Base-by-base conservation (phyloP, 2,888 invertebrate species). In the Idaea straminata region DNA sequence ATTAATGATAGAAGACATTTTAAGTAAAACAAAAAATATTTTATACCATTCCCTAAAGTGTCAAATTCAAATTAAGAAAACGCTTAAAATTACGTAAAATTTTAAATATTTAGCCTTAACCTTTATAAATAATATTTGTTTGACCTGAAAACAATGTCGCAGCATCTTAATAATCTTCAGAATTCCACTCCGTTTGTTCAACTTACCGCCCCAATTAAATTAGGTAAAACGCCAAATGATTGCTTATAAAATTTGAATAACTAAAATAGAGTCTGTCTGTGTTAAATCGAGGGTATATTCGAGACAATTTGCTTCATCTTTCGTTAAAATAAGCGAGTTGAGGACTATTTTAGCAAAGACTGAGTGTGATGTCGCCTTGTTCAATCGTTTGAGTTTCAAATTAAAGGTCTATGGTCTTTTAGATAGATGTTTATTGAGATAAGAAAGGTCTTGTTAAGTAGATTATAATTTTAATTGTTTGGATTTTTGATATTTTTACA, bases 61-160 rank as follows among this genome's bases (percentile, higher is more conserved):
- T 25, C 25, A 25, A 25, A 25, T 25, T 25, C 25, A 25, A 25
- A 25, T 25, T 25, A 25, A 71, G n/a, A 68, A 66, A 70, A 66
- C 72, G 69, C 76, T 81, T 77, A 74, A 74, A 76, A 79, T 80
- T 47, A 6, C 47, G 47, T 7, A 13, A 7, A 47, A 25, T 25
- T 25, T 25, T 13, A 7, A 47, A 47, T 7, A 47, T 47, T 47
- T 13, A 47, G 13, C 7, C 47, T 47, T 6, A 7, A 47, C 7
- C 47, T 10, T 47, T 47, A 47, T 47, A 13, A 6, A 47, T 13
- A 7, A 47, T 47, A 38, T 47, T 47, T 47, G 13, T 47, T 47
- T 47, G 47, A 47, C 47, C 47, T 4, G 7, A 47, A 47, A 47
- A 47, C 47, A 47, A 47, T 10, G 47, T 10, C 47, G 13, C 6